These are phyloP conservation scores for Capreolus pygargus DNA, from an alignment of 2,113 vertebrate species.

Conservation along the genomic window DNA sequence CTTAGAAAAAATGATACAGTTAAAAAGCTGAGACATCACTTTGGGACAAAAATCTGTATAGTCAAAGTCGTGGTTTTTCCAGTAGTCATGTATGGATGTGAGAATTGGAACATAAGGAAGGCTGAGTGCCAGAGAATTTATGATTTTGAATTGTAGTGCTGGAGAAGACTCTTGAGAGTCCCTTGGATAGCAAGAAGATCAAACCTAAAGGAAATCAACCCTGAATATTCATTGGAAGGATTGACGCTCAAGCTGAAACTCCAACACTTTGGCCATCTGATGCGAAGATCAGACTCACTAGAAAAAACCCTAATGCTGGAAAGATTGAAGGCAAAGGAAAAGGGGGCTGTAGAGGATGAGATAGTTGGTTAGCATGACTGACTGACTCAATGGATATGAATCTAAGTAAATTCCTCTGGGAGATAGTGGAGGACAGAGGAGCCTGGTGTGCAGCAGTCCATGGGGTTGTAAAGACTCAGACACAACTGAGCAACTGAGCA, in stretches of 20 bases:
- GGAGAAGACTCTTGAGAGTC: background rate
- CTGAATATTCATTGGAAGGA: background rate
- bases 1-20: background rate
- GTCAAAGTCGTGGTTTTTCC: background rate
- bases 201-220: background rate
- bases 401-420: background rate
- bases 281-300: rapidly evolving
- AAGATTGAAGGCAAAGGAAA: background rate
- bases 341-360: background rate
- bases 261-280: background rate
- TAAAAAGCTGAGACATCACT: background rate
- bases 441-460: background rate
- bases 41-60: background rate
- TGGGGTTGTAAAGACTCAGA: background rate
- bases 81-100: background rate
- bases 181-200: background rate
- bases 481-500: background rate
- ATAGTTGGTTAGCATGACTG: background rate
- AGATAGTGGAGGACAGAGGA: background rate
- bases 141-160: background rate
- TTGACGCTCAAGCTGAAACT: background rate
- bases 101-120: background rate
- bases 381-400: background rate
- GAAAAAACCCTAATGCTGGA: background rate
- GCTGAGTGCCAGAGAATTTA: background rate